Evolutionary conservation across 2,113 vertebrate species (phyloP), one percentile per base, ranked within the genome.

Genomic region (Tonatia bakeri): DNA sequence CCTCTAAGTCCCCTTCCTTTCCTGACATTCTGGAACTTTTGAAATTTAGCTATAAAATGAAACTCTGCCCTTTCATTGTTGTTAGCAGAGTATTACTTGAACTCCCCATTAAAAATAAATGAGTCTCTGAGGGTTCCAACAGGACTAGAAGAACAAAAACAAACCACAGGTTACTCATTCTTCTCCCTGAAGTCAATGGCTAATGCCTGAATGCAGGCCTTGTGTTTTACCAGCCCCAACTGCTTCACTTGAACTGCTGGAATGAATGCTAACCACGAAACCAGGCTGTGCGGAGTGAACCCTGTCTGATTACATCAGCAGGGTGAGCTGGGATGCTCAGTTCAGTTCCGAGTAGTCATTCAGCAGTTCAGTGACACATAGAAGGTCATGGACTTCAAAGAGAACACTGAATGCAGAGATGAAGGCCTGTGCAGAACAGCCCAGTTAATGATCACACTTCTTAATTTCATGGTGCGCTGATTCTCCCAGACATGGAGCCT

Each of bases 371-470:
- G 88, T 95, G 95, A 94, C 97, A 96, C 94, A 95, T 75, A 67
- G 92, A 96, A 97, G 97, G 96, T 97, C 88, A 95, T 12, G 36
- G 88, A 88, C 85, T 97, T 97, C 96, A 97, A 97, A 97, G 96
- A 82, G 88, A 85, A 90, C 1, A 12, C 72, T 79, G 76, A 91
- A 77, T 12, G 59, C 79, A 31, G 85, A 92, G 76, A 67, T 50
- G 90, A 96, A 97, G 88, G 40, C 36, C 72, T 61, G 72, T 72
- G 50, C 67, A 94, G 93, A 87, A 77, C 14, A 36, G 88, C 20
- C 54, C 28, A 64, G 93, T 94, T 94, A 97, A 91, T 73, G 88
- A 94, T 86, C 94, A 76, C 47, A 75, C 89, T 94, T 94, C 77
- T 69, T 95, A 85, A 97, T 97, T 94, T 96, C 93, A 96, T 2